phyloP scores from a whole-genome alignment of 64 coral and sea anemone species.

The Cladopsammia gracilis region DNA sequence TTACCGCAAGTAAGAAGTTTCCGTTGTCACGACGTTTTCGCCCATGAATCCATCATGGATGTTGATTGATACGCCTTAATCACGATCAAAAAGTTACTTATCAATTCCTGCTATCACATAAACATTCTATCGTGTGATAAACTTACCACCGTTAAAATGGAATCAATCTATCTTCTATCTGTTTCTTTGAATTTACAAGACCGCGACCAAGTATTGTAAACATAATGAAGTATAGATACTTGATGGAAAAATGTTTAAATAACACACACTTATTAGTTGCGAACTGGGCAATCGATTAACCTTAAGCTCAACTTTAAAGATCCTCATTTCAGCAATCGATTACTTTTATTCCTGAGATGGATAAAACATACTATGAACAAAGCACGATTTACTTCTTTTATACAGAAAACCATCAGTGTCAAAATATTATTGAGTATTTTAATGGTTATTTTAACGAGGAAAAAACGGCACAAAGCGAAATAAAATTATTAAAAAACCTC shows the following conservation, averaged over 20 bases:
- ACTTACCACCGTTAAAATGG: not conserved
- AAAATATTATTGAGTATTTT: too few relatives aligned
- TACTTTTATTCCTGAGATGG: not conserved
- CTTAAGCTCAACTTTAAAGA: not conserved
- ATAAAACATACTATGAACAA: not conserved
- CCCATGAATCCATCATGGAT: not conserved
- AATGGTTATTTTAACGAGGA: too few relatives aligned
- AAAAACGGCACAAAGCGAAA: not conserved
- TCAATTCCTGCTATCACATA: not conserved
- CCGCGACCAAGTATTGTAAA: not conserved
- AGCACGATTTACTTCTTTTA: not conserved
- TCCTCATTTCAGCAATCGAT: slow-evolving; percentile 2
- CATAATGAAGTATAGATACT: not conserved
- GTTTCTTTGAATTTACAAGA: not conserved
- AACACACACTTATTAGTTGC: not conserved
- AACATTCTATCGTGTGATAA: not conserved
- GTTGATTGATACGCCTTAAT: slow-evolving; percentile 1
- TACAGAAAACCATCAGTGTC: too few relatives aligned
- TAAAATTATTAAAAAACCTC: not conserved
- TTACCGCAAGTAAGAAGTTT: not conserved
- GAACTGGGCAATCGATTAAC: not conserved
- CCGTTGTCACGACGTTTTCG: not conserved
- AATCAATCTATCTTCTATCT: not conserved
- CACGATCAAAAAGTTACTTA: not conserved
- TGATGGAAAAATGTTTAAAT: not conserved